Evolutionary conservation across 2,797 vertebrate species (phyloP).

Genomic region (Catharus ustulatus): DNA sequence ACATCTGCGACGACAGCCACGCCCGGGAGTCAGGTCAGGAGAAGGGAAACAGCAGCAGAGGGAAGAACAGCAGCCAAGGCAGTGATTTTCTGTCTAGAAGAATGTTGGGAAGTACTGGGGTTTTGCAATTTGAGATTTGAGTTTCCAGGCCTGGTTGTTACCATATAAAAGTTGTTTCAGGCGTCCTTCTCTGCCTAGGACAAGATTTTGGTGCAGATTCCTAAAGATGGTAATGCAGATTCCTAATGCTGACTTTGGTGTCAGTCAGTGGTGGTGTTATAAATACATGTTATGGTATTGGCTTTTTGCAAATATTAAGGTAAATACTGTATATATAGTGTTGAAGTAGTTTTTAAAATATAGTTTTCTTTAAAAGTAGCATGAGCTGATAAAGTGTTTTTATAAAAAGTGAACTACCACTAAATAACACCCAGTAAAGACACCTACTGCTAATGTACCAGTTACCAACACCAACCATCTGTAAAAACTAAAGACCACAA

Average conservation of each 20-base stretch:
- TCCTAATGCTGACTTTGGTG: background rate
- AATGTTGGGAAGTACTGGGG: background rate
- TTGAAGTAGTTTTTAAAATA: too few relatives aligned
- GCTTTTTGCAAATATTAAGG: too few relatives aligned
- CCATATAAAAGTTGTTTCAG: background rate
- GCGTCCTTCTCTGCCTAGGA: background rate
- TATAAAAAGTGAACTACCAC: too few relatives aligned
- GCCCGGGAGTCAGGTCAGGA: slow-evolving; percentile 82
- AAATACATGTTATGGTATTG: too few relatives aligned
- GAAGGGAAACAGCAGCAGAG: background rate
- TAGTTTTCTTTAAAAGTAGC: too few relatives aligned
- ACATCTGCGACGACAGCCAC: slow-evolving; percentile 94
- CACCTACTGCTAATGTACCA: too few relatives aligned
- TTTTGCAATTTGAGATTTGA: background rate
- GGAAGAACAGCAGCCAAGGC: background rate
- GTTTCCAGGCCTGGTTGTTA: background rate
- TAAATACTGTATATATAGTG: too few relatives aligned
- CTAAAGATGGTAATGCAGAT: background rate
- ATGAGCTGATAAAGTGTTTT: too few relatives aligned
- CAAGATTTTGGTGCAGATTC: background rate
- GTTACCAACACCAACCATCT: too few relatives aligned
- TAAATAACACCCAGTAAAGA: too few relatives aligned
- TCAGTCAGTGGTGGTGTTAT: background rate
- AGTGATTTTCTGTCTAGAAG: background rate
- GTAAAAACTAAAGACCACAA: too few relatives aligned